Evolutionary conservation across 1,140 invertebrate species (phyloP).

Genomic region (Rhagoletis pomonella): DNA sequence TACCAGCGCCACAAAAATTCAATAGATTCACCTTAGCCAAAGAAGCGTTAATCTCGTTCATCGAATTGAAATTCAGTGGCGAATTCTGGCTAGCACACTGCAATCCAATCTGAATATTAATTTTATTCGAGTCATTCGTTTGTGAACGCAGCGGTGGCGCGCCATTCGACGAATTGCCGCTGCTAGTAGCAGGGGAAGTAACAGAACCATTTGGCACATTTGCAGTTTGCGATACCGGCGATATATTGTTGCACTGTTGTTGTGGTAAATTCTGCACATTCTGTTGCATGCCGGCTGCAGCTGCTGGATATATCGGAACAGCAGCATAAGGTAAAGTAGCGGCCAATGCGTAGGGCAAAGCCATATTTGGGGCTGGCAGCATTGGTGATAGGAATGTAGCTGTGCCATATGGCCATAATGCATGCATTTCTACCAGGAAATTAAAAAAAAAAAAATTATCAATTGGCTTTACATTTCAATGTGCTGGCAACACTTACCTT

Average conservation of each 20-base stretch:
- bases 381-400: constrained; percentile 56
- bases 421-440: constrained; percentile 54
- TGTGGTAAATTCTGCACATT: constrained; percentile 21
- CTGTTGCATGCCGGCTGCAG: constrained; percentile 8
- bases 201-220: neutral
- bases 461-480: neutral
- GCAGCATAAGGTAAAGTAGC: constrained; percentile 52
- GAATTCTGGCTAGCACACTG: constrained; percentile 58
- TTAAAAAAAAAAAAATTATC: neutral
- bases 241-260: constrained; percentile 47
- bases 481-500: constrained; percentile 44
- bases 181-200: neutral
- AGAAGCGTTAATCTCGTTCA: constrained; percentile 55
- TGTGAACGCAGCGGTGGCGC: constrained; percentile 16
- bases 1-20: constrained; percentile 45
- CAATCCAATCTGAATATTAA: constrained; percentile 58
- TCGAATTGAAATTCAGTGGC: constrained; percentile 57
- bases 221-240: neutral
- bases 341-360: constrained; percentile 53
- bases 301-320: constrained; percentile 53
- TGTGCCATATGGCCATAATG: constrained; percentile 58
- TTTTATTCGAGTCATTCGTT: constrained; percentile 56
- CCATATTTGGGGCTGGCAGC: constrained; percentile 53
- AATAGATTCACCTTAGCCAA: constrained; percentile 56
- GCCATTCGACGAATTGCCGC: neutral